Conservation (phyloP, 2,113 vertebrate species). For the Hippotragus niger region DNA sequence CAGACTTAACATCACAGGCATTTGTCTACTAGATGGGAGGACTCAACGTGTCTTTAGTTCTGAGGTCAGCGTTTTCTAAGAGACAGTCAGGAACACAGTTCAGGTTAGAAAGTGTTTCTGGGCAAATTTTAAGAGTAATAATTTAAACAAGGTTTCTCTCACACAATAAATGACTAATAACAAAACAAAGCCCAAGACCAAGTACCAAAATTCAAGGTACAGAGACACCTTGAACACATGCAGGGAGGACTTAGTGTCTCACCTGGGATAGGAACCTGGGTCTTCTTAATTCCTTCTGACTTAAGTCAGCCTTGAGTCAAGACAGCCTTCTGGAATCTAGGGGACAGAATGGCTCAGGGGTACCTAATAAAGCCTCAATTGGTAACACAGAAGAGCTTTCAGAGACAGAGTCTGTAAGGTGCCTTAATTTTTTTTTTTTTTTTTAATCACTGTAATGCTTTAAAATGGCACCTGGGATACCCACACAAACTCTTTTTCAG, state of each 20-base stretch:
- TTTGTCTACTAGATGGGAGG: neutral
- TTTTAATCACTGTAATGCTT: neutral
- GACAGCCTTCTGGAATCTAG: fast-evolving
- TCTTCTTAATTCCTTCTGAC: neutral
- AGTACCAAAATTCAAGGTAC: neutral
- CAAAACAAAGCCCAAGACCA: neutral
- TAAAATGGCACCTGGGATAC: constrained; percentile 11
- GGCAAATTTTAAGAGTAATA: neutral
- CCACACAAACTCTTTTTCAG: neutral
- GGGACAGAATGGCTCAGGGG: fast-evolving
- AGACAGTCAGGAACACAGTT: neutral
- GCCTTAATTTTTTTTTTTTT: neutral
- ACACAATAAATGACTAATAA: neutral
- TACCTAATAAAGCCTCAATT: neutral
- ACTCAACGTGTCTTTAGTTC: neutral
- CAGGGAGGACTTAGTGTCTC: neutral
- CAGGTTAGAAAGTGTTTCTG: no score
- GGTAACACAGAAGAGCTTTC: neutral
- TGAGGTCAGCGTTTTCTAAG: neutral
- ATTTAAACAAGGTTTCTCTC: neutral
- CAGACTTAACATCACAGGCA: neutral
- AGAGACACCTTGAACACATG: neutral
- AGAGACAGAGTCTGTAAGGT: neutral
- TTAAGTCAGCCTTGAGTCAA: neutral
- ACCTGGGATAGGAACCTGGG: neutral